Conservation (phyloP, 2,888 invertebrate species). For the Volucella inflata region DNA sequence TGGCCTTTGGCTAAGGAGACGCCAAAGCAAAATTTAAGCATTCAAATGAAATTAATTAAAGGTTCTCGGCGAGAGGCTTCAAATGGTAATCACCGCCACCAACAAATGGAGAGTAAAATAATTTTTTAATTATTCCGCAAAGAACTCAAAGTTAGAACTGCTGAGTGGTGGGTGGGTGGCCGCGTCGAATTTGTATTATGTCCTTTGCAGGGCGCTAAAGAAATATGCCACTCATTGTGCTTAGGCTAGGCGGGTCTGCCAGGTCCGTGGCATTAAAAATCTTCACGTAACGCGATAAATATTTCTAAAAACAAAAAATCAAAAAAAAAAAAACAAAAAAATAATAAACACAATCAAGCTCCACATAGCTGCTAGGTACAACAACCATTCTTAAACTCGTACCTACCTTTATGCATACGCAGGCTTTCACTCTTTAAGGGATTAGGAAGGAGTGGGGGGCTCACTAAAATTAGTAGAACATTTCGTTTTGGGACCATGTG, state of each 20-base stretch:
- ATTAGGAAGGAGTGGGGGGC: too few relatives aligned
- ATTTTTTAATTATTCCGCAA: slow-evolving; percentile 73
- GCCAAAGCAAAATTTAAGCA: slow-evolving; percentile 58
- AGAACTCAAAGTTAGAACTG: slow-evolving; percentile 62
- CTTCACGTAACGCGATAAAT: slow-evolving; percentile 68
- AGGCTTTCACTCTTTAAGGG: too few relatives aligned
- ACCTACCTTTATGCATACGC: too few relatives aligned
- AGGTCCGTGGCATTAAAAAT: slow-evolving; percentile 39
- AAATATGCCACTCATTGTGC: slow-evolving; percentile 53
- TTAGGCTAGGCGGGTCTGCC: background rate
- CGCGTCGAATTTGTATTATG: slow-evolving; percentile 54
- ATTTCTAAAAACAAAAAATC: slow-evolving; percentile 13
- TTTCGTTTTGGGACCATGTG: slow-evolving; percentile 47
- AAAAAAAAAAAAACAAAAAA: slow-evolving; percentile 33
- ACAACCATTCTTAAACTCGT: too few relatives aligned
- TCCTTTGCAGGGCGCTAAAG: slow-evolving; percentile 41
- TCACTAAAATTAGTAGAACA: slow-evolving; percentile 49
- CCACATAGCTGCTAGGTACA: too few relatives aligned
- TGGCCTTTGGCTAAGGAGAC: slow-evolving; percentile 3
- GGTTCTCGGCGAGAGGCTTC: slow-evolving; percentile 55
- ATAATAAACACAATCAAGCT: slow-evolving; percentile 44
- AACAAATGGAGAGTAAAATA: slow-evolving; percentile 66
- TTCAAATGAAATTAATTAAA: slow-evolving; percentile 75
- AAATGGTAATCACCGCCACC: slow-evolving; percentile 67
- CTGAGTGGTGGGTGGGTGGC: background rate